These are phyloP conservation scores for Cataglyphis altisquamis DNA, from an alignment of 2,888 invertebrate genomes.

Conservation along the genomic window DNA sequence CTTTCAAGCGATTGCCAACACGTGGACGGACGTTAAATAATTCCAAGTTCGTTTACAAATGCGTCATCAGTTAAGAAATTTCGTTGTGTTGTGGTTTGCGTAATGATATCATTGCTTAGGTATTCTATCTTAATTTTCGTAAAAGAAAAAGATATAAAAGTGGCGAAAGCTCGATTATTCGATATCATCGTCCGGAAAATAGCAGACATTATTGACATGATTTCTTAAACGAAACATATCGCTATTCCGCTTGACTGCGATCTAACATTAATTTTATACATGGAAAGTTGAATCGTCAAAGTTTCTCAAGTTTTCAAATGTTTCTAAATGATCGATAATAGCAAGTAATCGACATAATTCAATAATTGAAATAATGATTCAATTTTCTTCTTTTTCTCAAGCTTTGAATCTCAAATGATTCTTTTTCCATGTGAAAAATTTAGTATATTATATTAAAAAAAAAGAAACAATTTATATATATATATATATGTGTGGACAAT, in stretches of 20 bases:
- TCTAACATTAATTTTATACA: constrained; percentile 27
- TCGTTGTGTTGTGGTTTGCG: constrained; percentile 15
- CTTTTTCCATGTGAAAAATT: neutral
- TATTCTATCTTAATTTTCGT: neutral
- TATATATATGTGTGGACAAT: neutral
- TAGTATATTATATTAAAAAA: constrained; percentile 14
- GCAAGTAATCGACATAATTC: constrained; percentile 10
- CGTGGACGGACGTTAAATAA: constrained; percentile 1
- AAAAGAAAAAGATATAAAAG: neutral
- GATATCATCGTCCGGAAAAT: constrained; percentile 35
- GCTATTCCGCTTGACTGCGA: neutral
- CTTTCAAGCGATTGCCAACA: neutral
- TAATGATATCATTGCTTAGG: constrained; percentile 2
- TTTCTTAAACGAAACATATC: neutral
- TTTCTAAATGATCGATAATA: constrained; percentile 23
- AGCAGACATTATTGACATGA: constrained; percentile 22
- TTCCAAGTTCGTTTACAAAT: neutral
- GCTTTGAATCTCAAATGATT: neutral
- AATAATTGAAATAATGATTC: constrained; percentile 14
- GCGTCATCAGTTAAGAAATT: neutral
- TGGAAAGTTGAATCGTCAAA: constrained; percentile 28
- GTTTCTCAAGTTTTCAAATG: constrained; percentile 18
- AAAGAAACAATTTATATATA: neutral
- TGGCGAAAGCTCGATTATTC: constrained; percentile 26
- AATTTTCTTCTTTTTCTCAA: neutral